Evolutionary conservation across 2,888 invertebrate species (phyloP).

Genomic region (Boloria selene): DNA sequence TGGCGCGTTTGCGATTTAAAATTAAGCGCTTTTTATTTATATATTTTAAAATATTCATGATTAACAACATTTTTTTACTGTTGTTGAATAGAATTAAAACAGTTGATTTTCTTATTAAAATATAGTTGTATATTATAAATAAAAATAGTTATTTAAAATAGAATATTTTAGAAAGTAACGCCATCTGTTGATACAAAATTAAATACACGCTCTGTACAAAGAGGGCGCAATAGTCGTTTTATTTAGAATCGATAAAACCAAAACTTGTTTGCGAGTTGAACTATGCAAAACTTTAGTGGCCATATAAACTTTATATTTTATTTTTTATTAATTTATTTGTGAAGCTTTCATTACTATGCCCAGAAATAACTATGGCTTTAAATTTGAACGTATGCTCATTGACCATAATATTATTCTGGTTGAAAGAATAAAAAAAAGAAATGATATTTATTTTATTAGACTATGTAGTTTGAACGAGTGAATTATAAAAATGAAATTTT

Average conservation of each 20-base stretch:
- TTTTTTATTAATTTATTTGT: slow-evolving; percentile 16
- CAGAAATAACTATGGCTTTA: neutral
- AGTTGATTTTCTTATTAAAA: neutral
- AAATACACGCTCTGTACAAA: neutral
- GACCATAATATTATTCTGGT: too few species aligned
- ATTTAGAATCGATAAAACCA: slow-evolving; percentile 37
- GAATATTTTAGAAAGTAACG: neutral
- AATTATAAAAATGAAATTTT: too few species aligned
- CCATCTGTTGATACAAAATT: slow-evolving; percentile 13
- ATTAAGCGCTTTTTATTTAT: slow-evolving; percentile 7
- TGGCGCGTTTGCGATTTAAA: slow-evolving; percentile 49
- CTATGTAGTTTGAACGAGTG: too few species aligned
- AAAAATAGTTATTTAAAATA: neutral
- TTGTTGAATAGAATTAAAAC: neutral
- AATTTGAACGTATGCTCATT: neutral
- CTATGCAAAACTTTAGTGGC: slow-evolving; percentile 18
- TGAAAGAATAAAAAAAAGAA: too few species aligned
- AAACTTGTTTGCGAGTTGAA: slow-evolving; percentile 29
- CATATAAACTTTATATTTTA: slow-evolving; percentile 17
- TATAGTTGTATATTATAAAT: neutral
- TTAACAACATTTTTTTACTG: neutral
- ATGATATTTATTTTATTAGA: too few species aligned
- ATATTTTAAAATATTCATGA: neutral
- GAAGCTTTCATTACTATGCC: neutral
- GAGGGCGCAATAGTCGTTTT: slow-evolving; percentile 29